A percentile compares a stretch with the other conserved stretches of the same genome.
phyloP scores from a whole-genome alignment of 30 jellyfish, hydroid and myxozoan genomes.

The Morbakka virulenta region DNA sequence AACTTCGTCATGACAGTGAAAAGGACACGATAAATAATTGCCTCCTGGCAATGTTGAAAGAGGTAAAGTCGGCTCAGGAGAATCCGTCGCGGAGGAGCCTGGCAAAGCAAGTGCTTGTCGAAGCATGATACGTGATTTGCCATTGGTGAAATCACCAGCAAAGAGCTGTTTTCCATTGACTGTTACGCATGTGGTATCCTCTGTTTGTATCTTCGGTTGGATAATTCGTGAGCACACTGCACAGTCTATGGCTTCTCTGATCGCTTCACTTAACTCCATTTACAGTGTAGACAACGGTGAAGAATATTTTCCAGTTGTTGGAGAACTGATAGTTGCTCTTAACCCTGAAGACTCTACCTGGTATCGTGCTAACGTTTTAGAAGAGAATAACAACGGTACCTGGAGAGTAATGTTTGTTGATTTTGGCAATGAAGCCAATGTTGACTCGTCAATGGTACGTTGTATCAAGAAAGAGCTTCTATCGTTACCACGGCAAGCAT shows the following conservation, averaged over 20 bases:
- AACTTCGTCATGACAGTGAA: too few species aligned
- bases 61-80: neutral
- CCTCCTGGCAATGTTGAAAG: neutral
- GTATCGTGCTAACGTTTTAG: constrained; percentile 69
- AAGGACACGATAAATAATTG: too few species aligned
- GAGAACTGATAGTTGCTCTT: constrained; percentile 79
- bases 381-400: constrained; percentile 31
- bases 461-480: constrained; percentile 57
- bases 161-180: constrained; percentile 53
- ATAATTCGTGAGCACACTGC: constrained; percentile 42
- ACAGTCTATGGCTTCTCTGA: constrained; percentile 24
- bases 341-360: constrained; percentile 54
- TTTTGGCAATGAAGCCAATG: constrained; percentile 61
- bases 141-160: constrained; percentile 71
- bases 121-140: constrained; percentile 51
- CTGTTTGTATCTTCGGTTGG: constrained; percentile 68
- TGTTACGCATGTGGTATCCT: constrained; percentile 74
- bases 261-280: constrained; percentile 3
- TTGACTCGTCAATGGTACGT: constrained; percentile 43
- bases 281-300: neutral
- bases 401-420: constrained; percentile 43
- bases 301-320: constrained; percentile 38
- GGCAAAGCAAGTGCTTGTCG: too few species aligned
- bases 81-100: too few species aligned
- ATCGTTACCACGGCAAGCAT: constrained; percentile 64